Evolutionary conservation across 2,797 vertebrate genomes (phyloP).

Genomic region (Acanthopagrus latus): DNA sequence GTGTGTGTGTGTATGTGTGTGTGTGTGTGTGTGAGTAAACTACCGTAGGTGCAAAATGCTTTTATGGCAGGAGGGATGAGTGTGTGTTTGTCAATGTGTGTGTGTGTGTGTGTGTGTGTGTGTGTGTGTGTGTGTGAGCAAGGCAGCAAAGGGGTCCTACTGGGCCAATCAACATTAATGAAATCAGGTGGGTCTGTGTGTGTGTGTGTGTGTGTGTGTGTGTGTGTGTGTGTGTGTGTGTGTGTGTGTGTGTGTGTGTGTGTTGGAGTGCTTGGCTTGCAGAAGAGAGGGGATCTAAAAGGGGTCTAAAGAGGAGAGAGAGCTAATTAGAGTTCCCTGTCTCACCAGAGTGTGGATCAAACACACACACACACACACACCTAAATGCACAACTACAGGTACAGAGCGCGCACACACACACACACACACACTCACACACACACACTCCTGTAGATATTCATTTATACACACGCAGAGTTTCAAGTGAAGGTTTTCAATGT

Average conservation of each 20-base stretch:
- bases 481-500: constrained; percentile 80
- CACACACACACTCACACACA: constrained; percentile 29
- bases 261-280: constrained; percentile 89
- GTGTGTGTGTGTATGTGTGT: constrained; percentile 45
- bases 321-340: constrained; percentile 93
- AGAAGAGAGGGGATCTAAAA: constrained; percentile 88
- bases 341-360: constrained; percentile 74
- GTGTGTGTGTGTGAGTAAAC: constrained; percentile 59
- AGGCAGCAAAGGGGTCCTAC: constrained; percentile 85
- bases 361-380: constrained; percentile 58
- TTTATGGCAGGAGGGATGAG: constrained; percentile 73
- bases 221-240: constrained; percentile 51
- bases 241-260: constrained; percentile 76
- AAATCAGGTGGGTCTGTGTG: constrained; percentile 89
- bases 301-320: constrained; percentile 87
- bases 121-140: too few species aligned
- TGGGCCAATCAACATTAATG: constrained; percentile 94
- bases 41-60: constrained; percentile 79
- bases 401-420: constrained; percentile 38
- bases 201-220: too few species aligned
- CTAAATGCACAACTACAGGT: constrained; percentile 55
- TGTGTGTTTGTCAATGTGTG: constrained; percentile 62
- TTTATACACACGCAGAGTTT: constrained; percentile 70
- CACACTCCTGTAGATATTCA: constrained; percentile 55
- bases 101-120: constrained; percentile 44